phyloP scores from a whole-genome alignment of 2,113 vertebrate genomes.

The Scomber scombrus region DNA sequence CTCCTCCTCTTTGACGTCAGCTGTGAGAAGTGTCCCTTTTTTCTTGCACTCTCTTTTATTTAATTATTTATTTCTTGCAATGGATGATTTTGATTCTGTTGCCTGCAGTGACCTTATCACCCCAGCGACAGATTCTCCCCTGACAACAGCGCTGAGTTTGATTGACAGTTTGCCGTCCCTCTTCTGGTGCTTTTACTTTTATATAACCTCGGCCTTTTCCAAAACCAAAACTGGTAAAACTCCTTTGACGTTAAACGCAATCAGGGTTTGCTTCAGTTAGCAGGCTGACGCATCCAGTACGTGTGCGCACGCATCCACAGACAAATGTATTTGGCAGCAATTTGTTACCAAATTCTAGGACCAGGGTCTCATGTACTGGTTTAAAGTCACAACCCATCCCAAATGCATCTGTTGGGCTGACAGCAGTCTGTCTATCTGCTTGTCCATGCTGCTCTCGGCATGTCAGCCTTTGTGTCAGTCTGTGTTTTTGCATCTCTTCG shows the following conservation, averaged over 20 bases:
- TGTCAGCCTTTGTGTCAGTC: constrained; percentile 23
- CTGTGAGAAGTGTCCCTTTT: constrained; percentile 15
- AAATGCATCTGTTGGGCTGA: constrained; percentile 22
- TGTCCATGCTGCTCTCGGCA: constrained; percentile 13
- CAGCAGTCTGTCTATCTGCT: constrained; percentile 30
- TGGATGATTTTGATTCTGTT: constrained; percentile 60
- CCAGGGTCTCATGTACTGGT: constrained; percentile 21
- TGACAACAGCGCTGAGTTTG: constrained; percentile 58
- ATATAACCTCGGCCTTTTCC: constrained; percentile 42
- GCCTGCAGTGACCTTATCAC: constrained; percentile 72
- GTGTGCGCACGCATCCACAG: neutral
- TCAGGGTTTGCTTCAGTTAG: constrained; percentile 24
- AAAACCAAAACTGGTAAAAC: constrained; percentile 56
- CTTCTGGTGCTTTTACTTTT: constrained; percentile 57
- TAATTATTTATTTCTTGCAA: constrained; percentile 33
- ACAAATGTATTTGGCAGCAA: constrained; percentile 3
- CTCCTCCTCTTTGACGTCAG: constrained; percentile 24
- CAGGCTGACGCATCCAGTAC: constrained; percentile 7
- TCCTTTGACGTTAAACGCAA: constrained; percentile 33
- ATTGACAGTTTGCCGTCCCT: constrained; percentile 61
- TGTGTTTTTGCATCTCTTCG: neutral
- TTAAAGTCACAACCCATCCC: constrained; percentile 29
- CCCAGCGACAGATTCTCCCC: constrained; percentile 54
- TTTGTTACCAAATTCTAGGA: constrained; percentile 16
- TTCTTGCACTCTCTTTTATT: constrained; percentile 19